Base-by-base conservation (phyloP, 2,797 vertebrate genomes). In the Lindbergichthys nudifrons region DNA sequence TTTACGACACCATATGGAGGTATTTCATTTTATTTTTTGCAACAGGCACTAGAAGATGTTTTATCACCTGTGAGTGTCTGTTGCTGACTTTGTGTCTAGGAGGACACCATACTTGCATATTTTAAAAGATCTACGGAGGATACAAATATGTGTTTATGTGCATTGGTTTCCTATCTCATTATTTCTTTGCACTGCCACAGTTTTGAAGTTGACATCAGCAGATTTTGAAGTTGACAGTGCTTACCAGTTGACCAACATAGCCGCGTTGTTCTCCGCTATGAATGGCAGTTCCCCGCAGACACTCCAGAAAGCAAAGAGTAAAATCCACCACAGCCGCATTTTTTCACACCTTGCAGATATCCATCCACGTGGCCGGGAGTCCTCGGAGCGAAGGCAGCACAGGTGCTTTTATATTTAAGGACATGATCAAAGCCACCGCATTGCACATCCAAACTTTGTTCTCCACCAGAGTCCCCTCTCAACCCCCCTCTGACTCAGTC, bases 231-330 rank as follows among this genome's bases (percentile, higher is more conserved):
- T 36, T 36, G 32, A 36, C 1, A 36, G 32, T 85, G 94, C 97
- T 98, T 91, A 99, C 98, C 98, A 98, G 95, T 98, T 97, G 78
- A 98, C 97, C 92, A 94, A 86, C 95, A 99, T 96, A 50, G 96
- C 96, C 0, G 98, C 97, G 2, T 97, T 97, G 84, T 99, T 99
- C 81, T 98, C 96, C 0, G 95, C 93, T 59, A 98, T 96, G 92
- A 99, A 96, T 0, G 97, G 98, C 82, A 99, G 93, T 85, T 98
- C 97, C 41, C 96, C 97, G 5, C 92, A 91, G 0, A 90, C 96
- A 69, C 95, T 95, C 95, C 96, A 94, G 73, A 95, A 86, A 50
- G 92, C 90, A 72, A 96, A 79, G 88, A 96, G 90, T 93, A 96
- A 93, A 91, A 96, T 95, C 96, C 96, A 97, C 91, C 96, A 93